A percentile compares a stretch with the other conserved stretches of the same genome.
Conservation (phyloP, 2,797 vertebrate species). For the Muraenolepis orangiensis region DNA sequence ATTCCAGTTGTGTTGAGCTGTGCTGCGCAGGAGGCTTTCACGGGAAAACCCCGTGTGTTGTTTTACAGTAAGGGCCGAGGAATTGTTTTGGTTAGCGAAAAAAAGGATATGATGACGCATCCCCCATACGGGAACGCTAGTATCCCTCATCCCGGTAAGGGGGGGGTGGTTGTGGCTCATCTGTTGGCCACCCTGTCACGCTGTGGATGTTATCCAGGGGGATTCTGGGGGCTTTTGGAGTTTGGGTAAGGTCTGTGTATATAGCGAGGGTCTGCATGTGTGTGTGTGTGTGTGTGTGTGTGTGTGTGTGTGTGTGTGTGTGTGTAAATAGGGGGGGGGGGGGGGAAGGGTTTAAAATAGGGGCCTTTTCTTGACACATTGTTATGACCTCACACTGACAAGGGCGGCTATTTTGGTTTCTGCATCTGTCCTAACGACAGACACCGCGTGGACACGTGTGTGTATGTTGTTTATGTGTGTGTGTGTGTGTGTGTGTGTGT, state of each 20-base stretch:
- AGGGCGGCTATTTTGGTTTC: slow-evolving; percentile 49
- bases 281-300: background rate
- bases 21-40: background rate
- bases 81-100: background rate
- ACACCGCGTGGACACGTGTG: slow-evolving; percentile 29
- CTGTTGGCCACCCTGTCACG: background rate
- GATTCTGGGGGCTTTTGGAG: background rate
- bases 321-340: no score
- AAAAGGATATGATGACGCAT: background rate
- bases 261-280: slow-evolving; percentile 4
- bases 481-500: slow-evolving; percentile 29
- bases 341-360: no score
- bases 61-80: background rate
- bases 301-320: slow-evolving; percentile 28
- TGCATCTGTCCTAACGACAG: slow-evolving; percentile 40
- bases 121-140: background rate
- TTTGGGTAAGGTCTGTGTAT: background rate
- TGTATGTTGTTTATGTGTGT: background rate
- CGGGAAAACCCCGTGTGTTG: no score
- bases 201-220: background rate
- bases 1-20: background rate
- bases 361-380: slow-evolving; percentile 40
- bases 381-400: slow-evolving; percentile 51
- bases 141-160: no score
- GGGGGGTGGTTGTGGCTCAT: background rate